Base-by-base conservation (phyloP, 1,140 invertebrate species). In the Zaprionus nigranus region DNA sequence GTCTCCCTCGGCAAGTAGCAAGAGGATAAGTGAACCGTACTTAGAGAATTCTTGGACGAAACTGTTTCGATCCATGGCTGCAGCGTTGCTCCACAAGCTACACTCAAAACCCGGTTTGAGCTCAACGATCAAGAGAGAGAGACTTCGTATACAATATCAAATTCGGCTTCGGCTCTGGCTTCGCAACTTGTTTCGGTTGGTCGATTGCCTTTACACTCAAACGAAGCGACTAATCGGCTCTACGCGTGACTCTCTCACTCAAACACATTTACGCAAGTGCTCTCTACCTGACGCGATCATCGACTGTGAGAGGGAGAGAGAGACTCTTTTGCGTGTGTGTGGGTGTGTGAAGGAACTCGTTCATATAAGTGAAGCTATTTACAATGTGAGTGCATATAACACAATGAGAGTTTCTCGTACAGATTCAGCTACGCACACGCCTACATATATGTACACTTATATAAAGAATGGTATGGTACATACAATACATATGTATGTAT, bases 11-110 rank as follows among this genome's bases (percentile, higher is more conserved):
- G 65, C 68, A 70, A 88, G 78, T 65, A 63, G 24, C 24, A 88
- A 78, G 78, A 81, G 78, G 70, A 75, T 78, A 70, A 63, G 58
- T 83, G 67, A 74, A 91, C 83, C 84, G 88, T 72, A 81, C 81
- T 77, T 68, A 82, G 75, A 88, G 82, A 88, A 88, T 83, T 90
- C 88, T 91, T 84, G 76, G 80, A 64, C 81, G 68, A 87, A 91
- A 91, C 87, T 91, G 86, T 88, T 79, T 81, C n/a, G 30, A 26
- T 79, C 76, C 12, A 17, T 40, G 67, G 24, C 79, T 78, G 75
- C 90, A 90, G 69, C 75, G 30, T 64, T 68, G 46, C 17, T 74
- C 49, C 53, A 24, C 24, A 77, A 81, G 67, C 71, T 66, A 22
- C 72, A 54, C 63, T 51, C 46, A 22, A 51, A 51, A 51, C 46